Conservation (phyloP, 2,797 vertebrate species). For the Sternarchorhynchus goeldii region DNA sequence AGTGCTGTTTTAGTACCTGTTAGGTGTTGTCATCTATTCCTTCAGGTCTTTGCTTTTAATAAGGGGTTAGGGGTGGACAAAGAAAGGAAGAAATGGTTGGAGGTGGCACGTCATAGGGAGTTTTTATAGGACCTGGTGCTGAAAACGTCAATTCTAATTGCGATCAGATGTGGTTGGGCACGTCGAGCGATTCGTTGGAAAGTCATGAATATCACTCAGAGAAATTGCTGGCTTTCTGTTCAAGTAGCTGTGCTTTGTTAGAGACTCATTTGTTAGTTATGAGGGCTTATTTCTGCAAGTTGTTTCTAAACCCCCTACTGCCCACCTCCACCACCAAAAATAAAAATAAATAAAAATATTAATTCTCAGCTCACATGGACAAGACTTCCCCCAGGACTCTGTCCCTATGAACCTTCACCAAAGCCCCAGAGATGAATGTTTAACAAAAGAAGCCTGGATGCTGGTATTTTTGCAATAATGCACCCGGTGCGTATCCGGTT, state of each 20-base stretch:
- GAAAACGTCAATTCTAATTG: constrained; percentile 70
- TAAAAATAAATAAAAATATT: constrained; percentile 22
- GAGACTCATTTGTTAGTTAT: constrained; percentile 64
- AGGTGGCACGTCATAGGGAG: constrained; percentile 71
- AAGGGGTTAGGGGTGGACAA: constrained; percentile 62
- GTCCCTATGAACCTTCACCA: constrained; percentile 24
- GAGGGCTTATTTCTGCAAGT: constrained; percentile 61
- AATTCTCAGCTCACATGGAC: constrained; percentile 22
- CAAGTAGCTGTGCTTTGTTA: constrained; percentile 68
- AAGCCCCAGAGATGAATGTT: constrained; percentile 62
- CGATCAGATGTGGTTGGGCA: constrained; percentile 71
- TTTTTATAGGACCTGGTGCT: constrained; percentile 74
- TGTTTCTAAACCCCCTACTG: constrained; percentile 22
- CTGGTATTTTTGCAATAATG: constrained; percentile 74
- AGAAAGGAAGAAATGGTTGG: constrained; percentile 53
- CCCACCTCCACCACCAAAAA: too few relatives aligned
- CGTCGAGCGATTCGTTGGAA: constrained; percentile 66
- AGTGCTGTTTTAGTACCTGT: constrained; percentile 57
- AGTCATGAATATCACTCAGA: constrained; percentile 64
- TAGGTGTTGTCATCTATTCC: constrained; percentile 68
- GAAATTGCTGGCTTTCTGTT: constrained; percentile 61
- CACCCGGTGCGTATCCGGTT: constrained; percentile 81
- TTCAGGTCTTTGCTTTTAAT: constrained; percentile 57
- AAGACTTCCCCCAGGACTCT: constrained; percentile 6
- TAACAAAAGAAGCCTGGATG: constrained; percentile 75